These are phyloP conservation scores for Drosophila conformis DNA, from an alignment of 2,888 invertebrate species.

Conservation along the genomic window DNA sequence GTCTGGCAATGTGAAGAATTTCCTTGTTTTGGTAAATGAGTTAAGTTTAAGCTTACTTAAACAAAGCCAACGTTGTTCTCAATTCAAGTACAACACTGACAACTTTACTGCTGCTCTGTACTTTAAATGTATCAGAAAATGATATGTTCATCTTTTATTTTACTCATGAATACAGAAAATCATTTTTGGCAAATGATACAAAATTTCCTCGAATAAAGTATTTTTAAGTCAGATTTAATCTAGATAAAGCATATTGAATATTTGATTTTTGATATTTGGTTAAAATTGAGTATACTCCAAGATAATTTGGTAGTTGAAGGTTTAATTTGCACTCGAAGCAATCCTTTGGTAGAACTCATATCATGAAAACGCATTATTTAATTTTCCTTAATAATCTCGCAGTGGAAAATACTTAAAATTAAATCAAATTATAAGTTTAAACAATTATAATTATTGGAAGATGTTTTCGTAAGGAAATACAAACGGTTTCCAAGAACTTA, in stretches of 20 bases:
- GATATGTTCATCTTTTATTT: background rate
- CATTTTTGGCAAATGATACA: background rate
- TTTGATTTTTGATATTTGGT: background rate
- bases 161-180: background rate
- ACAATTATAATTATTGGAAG: background rate
- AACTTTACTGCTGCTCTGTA: background rate
- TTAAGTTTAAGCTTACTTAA: constrained; percentile 4
- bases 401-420: background rate
- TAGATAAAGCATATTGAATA: background rate
- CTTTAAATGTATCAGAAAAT: background rate
- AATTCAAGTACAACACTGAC: background rate
- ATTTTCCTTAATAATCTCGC: background rate
- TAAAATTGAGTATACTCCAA: background rate
- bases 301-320: background rate
- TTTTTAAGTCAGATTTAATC: background rate
- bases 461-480: background rate
- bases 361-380: background rate
- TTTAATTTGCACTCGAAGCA: background rate
- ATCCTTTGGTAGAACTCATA: background rate
- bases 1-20: background rate
- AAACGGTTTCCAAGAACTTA: background rate
- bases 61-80: background rate
- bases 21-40: constrained; percentile 10
- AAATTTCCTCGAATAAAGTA: no score
- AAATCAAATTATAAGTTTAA: no score